Percentiles rank a stretch among this genome's conserved stretches.
Evolutionary conservation across 2,888 invertebrate species (phyloP).

Genomic region (Amaurobius ferox): DNA sequence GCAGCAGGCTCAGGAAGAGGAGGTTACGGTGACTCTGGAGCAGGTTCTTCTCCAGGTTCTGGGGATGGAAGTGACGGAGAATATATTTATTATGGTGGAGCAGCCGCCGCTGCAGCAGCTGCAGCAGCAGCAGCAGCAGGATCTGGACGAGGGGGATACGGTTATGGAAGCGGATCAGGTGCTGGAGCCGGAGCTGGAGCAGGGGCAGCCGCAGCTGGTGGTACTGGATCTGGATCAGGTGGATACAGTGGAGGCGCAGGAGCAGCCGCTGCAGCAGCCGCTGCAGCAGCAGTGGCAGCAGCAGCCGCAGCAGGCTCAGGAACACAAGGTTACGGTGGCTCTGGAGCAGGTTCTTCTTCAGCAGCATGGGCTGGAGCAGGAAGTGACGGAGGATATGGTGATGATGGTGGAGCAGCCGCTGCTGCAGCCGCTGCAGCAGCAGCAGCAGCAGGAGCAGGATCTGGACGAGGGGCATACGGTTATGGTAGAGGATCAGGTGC

Average conservation of each 20-base stretch:
- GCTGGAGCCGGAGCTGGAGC: too few relatives aligned
- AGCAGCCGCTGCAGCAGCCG: slow-evolving; percentile 5
- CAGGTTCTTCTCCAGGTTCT: neutral
- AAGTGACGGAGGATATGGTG: neutral
- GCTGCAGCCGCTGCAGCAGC: neutral
- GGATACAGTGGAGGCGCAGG: neutral
- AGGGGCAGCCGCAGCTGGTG: neutral
- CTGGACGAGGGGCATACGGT: neutral
- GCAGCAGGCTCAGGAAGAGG: neutral
- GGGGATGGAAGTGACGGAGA: neutral
- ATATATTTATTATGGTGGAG: neutral
- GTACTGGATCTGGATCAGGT: neutral
- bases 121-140: neutral
- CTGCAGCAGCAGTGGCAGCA: neutral
- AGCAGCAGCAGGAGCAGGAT: neutral
- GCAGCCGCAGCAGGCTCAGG: neutral
- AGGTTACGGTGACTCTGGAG: neutral
- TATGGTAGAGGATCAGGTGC: neutral
- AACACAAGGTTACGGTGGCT: slow-evolving; percentile 1
- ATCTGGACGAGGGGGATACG: neutral
- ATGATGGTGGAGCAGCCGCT: neutral
- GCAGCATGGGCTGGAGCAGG: neutral
- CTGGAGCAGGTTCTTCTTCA: neutral
- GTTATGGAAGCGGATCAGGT: too few relatives aligned
- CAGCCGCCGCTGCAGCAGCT: neutral